Percentiles rank a stretch among this genome's conserved stretches.
Evolutionary conservation across 2,113 vertebrate genomes (phyloP).

Genomic region (Microtus ochrogaster): DNA sequence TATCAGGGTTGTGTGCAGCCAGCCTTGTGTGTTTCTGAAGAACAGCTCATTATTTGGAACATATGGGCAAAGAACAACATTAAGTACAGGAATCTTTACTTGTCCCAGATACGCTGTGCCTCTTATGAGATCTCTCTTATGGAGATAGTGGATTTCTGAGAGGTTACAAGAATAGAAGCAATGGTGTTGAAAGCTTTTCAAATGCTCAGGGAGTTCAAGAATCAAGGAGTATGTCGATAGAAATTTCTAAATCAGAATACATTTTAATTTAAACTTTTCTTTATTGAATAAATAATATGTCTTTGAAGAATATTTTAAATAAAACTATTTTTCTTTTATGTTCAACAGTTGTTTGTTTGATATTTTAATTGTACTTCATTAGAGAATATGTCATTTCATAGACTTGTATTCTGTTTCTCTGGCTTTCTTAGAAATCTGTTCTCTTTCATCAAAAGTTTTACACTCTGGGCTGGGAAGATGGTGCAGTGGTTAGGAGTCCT

Average conservation of each 20-base stretch:
- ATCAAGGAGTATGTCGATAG: neutral
- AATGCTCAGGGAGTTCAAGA: neutral
- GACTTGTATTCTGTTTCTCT: neutral
- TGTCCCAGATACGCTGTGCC: neutral
- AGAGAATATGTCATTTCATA: neutral
- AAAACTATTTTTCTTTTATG: slow-evolving; percentile 3
- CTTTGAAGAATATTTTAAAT: slow-evolving; percentile 16
- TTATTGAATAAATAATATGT: neutral
- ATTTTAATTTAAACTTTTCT: slow-evolving; percentile 6
- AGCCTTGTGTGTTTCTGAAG: neutral
- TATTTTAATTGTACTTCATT: slow-evolving; percentile 26
- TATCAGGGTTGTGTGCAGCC: neutral
- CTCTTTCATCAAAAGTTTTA: neutral
- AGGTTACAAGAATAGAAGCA: neutral
- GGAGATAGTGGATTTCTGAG: neutral
- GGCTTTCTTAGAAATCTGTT: neutral
- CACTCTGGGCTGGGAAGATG: neutral
- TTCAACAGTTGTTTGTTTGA: neutral
- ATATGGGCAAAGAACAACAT: neutral
- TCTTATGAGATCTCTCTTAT: no score
- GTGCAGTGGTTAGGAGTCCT: neutral
- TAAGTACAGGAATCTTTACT: neutral
- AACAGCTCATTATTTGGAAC: neutral
- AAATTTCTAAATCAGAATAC: slow-evolving; percentile 22
- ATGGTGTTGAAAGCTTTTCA: neutral